Conservation (phyloP, 2,113 vertebrate species). For the Tamias sibiricus region DNA sequence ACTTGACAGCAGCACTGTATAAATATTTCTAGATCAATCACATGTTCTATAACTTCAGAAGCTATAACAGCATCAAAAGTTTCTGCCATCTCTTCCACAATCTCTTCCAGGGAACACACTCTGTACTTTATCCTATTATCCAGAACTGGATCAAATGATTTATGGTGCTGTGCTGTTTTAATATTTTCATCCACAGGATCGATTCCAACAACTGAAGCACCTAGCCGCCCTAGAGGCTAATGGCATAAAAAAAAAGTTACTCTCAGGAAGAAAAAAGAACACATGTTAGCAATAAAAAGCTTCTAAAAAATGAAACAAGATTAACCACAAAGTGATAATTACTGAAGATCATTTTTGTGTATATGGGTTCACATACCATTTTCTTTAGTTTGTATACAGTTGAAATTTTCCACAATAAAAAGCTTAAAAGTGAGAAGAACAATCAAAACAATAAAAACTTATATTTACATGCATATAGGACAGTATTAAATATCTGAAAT, state of each 20-base stretch:
- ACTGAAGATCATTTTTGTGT: background rate
- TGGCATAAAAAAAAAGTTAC: slow-evolving; percentile 70
- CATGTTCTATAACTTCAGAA: slow-evolving; percentile 98
- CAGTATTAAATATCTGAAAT: slow-evolving; percentile 14
- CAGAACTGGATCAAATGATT: slow-evolving; percentile 92
- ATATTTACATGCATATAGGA: slow-evolving; percentile 16
- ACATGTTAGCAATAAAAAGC: slow-evolving; percentile 40
- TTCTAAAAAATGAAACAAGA: slow-evolving; percentile 39
- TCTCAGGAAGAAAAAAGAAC: slow-evolving; percentile 71
- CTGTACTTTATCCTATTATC: slow-evolving; percentile 89
- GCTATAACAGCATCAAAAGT: slow-evolving; percentile 94
- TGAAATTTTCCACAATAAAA: slow-evolving; percentile 43
- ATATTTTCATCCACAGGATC: slow-evolving; percentile 96
- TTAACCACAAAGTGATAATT: background rate
- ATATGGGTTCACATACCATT: background rate
- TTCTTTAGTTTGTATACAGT: slow-evolving; percentile 9
- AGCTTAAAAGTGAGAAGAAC: slow-evolving; percentile 41
- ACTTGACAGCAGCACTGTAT: slow-evolving; percentile 91
- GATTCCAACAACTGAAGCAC: slow-evolving; percentile 93
- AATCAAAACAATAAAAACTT: background rate
- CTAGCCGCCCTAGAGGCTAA: slow-evolving; percentile 96
- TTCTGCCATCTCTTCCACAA: slow-evolving; percentile 86
- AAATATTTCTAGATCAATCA: slow-evolving; percentile 93
- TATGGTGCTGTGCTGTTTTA: slow-evolving; percentile 91
- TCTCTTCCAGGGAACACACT: slow-evolving; percentile 92